Evolutionary conservation across 2,113 vertebrate species (phyloP), one percentile per base, ranked within the genome.

Genomic region (Halichoerus grypus): DNA sequence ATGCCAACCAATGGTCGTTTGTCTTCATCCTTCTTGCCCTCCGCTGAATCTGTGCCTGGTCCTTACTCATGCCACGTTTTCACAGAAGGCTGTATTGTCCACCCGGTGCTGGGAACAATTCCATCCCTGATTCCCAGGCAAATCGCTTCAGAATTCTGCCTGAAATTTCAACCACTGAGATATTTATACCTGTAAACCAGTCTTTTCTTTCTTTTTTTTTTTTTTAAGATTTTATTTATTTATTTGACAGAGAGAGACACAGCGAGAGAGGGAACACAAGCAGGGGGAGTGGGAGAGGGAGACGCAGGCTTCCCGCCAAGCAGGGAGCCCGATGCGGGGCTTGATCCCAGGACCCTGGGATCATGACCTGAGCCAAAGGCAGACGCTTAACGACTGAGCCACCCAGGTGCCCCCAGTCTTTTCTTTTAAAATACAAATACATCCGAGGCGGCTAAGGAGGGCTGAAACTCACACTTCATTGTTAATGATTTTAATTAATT

Each of bases 11-110:
- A 28, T 84, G 86, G 82, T 69, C 94, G 96, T 81, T 82, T 93
- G 91, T 93, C 96, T 96, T 93, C 81, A 31, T 95, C 53, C 69
- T 96, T 76, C 72, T 82, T 76, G 88, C 81, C 77, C 36, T 91
- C 84, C 84, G 81, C 71, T 76, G 42, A 88, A 11, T 88, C 88
- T 86, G 96, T 82, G 71, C 88, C 92, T 95, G 82, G 92, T 36
- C 81, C 94, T 98, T 95, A 85, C 91, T 95, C 85, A 85, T 33
- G 46, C 77, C 21, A 22, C 0, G 0, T 53, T 57, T 61, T 76
- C 91, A 96, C 81, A 97, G 95, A 96, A 97, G 71, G 42, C 91
- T 65, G 76, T 53, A 86, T 96, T 97, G 97, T 97, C 82, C 91
- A 28, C 79, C 67, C 1, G 0, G 88, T 19, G 12, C 74, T 85